Percentiles rank a stretch among this genome's conserved stretches.
These are phyloP conservation scores for Ursus arctos DNA, from an alignment of 2,113 vertebrate species.

Conservation along the genomic window DNA sequence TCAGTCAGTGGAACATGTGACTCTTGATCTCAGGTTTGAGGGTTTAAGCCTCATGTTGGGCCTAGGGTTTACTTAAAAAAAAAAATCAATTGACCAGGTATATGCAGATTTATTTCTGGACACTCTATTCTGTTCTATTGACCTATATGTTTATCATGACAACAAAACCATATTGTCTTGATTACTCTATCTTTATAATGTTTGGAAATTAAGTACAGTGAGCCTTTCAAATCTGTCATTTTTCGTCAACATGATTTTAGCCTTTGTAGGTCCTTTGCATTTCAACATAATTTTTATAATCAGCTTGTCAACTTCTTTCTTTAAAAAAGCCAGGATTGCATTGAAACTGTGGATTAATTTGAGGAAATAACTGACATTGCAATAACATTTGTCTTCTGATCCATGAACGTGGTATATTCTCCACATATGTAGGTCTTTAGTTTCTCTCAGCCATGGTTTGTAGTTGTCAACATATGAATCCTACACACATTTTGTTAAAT, in stretches of 20 bases:
- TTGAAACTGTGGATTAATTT: background rate
- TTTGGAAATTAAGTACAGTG: background rate
- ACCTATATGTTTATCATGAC: background rate
- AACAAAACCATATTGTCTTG: too few relatives aligned
- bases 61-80: background rate
- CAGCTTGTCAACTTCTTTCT: background rate
- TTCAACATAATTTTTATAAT: background rate
- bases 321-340: background rate
- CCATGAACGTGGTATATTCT: too few relatives aligned
- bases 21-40: background rate
- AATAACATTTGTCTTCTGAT: background rate
- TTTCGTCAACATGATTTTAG: background rate
- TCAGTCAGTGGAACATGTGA: background rate
- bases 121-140: background rate
- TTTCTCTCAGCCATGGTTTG: background rate
- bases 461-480: background rate
- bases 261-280: background rate
- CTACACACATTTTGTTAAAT: background rate
- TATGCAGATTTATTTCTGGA: background rate
- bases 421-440: background rate
- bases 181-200: background rate
- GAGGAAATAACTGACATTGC: background rate
- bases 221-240: background rate
- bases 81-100: background rate
- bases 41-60: background rate